A percentile compares a stretch with the other conserved stretches of the same genome.
Evolutionary conservation across 2,888 invertebrate species (phyloP).

Genomic region (Ichneumoninae sp.): DNA sequence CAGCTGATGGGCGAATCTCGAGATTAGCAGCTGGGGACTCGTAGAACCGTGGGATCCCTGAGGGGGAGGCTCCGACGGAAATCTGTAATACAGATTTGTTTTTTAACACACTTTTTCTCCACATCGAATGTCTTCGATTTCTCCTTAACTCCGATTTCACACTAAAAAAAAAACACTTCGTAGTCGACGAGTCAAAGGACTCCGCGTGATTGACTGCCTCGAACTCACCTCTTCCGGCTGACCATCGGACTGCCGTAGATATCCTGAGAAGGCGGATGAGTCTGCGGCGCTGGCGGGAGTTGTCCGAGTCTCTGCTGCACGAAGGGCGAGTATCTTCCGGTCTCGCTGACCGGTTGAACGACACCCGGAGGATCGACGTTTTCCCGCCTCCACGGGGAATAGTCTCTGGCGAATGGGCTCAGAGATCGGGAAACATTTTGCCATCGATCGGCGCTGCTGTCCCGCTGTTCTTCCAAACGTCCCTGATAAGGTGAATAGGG

Average conservation of each 20-base stretch:
- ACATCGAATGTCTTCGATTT: too few relatives aligned
- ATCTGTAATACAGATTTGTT: conserved; percentile 70
- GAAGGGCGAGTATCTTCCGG: conserved; percentile 79
- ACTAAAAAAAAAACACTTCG: too few relatives aligned
- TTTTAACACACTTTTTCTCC: not conserved
- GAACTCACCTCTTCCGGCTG: conserved; percentile 81
- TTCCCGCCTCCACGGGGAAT: conserved; percentile 83
- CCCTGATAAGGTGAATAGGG: conserved; percentile 79
- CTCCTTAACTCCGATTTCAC: too few relatives aligned
- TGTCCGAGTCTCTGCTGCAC: conserved; percentile 79
- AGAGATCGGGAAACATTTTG: conserved; percentile 77
- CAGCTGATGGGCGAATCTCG: conserved; percentile 81
- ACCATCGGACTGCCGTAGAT: conserved; percentile 83
- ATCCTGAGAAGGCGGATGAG: conserved; percentile 79
- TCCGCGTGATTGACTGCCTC: not conserved
- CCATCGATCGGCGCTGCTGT: conserved; percentile 78
- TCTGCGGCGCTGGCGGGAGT: conserved; percentile 77
- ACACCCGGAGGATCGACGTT: conserved; percentile 83
- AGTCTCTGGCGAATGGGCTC: conserved; percentile 82
- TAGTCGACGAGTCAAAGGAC: too few relatives aligned
- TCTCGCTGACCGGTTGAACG: conserved; percentile 77
- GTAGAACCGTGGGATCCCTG: conserved; percentile 80
- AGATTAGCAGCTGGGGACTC: conserved; percentile 82
- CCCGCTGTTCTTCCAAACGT: conserved; percentile 75
- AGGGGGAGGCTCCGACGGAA: conserved; percentile 81